Evolutionary conservation across 2,113 vertebrate genomes (phyloP).

Genomic region (Chaetops frenatus): DNA sequence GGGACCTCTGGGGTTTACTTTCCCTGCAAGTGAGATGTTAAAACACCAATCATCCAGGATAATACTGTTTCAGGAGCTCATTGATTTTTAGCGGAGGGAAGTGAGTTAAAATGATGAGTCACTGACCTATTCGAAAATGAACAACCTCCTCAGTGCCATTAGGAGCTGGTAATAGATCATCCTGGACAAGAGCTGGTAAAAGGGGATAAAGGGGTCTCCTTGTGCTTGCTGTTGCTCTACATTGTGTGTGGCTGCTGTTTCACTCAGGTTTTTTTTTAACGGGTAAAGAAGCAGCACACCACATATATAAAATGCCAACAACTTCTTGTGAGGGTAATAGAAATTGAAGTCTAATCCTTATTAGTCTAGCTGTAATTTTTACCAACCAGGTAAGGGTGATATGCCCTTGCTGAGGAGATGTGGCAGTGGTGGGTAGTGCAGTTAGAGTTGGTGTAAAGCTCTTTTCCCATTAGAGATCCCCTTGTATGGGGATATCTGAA

Average conservation of each 20-base stretch:
- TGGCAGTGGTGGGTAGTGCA: background rate
- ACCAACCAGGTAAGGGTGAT: background rate
- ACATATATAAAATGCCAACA: background rate
- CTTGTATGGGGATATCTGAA: background rate
- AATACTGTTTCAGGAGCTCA: background rate
- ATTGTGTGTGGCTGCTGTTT: background rate
- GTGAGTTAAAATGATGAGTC: conserved; percentile 31
- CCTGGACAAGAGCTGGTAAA: background rate
- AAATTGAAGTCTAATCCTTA: background rate
- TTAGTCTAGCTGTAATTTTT: background rate
- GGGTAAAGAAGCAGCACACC: background rate
- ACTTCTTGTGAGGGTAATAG: background rate
- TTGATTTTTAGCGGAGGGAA: background rate
- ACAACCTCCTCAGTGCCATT: background rate
- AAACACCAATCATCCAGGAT: background rate
- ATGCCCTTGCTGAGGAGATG: background rate
- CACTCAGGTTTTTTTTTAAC: rapidly evolving
- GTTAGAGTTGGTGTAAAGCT: background rate
- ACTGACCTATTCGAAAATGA: background rate
- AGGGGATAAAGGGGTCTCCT: background rate
- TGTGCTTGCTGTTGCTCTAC: background rate
- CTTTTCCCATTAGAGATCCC: background rate
- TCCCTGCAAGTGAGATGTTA: background rate
- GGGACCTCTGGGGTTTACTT: background rate
- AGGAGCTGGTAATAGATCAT: background rate